A percentile compares a stretch with the other conserved stretches of the same genome.
Evolutionary conservation across 2,797 vertebrate genomes (phyloP).

Genomic region (Coendou prehensilis): DNA sequence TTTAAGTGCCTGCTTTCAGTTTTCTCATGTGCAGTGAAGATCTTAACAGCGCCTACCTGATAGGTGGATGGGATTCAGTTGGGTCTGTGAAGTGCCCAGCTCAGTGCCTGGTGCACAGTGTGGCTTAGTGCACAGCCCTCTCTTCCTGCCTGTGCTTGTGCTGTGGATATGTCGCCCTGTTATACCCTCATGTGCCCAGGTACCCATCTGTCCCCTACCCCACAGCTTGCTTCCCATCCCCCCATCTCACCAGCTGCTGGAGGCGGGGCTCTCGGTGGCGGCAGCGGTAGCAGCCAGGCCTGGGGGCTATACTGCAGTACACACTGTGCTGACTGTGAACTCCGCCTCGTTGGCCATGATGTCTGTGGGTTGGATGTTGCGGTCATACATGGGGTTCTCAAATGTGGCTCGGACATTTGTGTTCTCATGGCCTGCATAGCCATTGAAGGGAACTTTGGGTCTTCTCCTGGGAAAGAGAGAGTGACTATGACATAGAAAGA

Average conservation of each 20-base stretch:
- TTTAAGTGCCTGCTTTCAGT: neutral
- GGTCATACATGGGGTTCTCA: conserved; percentile 99
- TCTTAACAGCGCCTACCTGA: neutral
- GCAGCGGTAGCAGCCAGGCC: conserved; percentile 76
- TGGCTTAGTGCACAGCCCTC: neutral
- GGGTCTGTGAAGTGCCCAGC: no score
- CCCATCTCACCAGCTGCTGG: conserved; percentile 77
- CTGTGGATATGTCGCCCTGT: neutral
- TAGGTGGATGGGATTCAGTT: no score
- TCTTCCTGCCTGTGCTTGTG: neutral
- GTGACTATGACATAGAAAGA: neutral
- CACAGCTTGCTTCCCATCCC: neutral
- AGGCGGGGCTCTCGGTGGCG: conserved; percentile 80
- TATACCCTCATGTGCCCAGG: neutral
- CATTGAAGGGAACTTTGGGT: conserved; percentile 99
- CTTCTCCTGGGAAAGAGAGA: conserved; percentile 92
- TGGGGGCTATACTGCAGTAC: conserved; percentile 97
- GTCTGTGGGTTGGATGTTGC: conserved; percentile 97
- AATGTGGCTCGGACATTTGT: conserved; percentile 97
- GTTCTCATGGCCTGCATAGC: conserved; percentile 98
- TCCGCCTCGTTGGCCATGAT: conserved; percentile 96
- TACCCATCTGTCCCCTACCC: no score
- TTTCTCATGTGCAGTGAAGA: neutral
- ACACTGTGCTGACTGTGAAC: conserved; percentile 99
- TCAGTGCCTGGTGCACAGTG: accelerated